Evolutionary conservation across 2,888 invertebrate species (phyloP).

Genomic region (Acanthosepion pharaonis): DNA sequence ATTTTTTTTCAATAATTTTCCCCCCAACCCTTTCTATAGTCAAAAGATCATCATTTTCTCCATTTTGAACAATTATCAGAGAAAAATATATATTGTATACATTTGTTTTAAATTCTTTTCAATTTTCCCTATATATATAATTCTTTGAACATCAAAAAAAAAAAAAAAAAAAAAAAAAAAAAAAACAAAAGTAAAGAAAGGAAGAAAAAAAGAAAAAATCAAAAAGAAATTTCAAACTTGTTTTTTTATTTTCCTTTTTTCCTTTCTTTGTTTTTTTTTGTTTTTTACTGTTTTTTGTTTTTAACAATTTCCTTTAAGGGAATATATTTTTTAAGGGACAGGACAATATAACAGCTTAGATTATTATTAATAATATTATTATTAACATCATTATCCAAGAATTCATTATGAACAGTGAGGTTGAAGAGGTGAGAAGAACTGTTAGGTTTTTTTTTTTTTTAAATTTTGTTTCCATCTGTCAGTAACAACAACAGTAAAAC

Average conservation of each 20-base stretch:
- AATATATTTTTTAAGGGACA: not conserved
- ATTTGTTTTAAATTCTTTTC: not conserved
- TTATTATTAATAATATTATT: not conserved
- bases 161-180: not conserved
- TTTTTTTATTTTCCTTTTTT: not conserved
- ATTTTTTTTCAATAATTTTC: not conserved
- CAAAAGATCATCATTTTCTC: slow-evolving; percentile 3
- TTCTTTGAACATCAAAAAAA: not conserved
- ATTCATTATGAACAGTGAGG: not conserved
- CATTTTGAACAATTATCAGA: slow-evolving; percentile 11
- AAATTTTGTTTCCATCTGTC: not conserved
- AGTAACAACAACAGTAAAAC: not conserved
- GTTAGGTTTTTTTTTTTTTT: not conserved
- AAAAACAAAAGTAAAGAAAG: not conserved
- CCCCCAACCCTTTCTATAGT: not conserved
- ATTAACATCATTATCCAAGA: slow-evolving; percentile 33
- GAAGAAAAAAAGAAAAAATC: not conserved
- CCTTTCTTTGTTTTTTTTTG: not conserved
- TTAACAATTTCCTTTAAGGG: not conserved
- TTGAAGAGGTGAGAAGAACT: slow-evolving; percentile 12
- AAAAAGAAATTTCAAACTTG: not conserved
- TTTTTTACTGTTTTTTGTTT: not conserved
- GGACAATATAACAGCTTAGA: slow-evolving; percentile 23
- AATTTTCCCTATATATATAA: not conserved
- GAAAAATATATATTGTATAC: slow-evolving; percentile 14